phyloP scores from a whole-genome alignment of 2,113 vertebrate species.

The Nestor notabilis region DNA sequence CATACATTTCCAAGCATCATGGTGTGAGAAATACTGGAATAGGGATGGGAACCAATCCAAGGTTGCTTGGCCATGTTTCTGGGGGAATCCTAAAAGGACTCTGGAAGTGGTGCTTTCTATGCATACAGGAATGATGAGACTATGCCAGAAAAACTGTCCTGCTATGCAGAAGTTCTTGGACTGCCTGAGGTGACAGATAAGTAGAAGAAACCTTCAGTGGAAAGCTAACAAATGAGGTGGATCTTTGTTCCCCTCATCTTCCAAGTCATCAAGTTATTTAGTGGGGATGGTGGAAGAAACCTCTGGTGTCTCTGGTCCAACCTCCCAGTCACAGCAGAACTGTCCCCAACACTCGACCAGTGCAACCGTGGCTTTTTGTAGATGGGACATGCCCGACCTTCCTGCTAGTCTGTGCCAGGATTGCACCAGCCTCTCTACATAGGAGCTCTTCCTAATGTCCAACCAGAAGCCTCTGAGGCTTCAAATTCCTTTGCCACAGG shows the following conservation, averaged over 20 bases:
- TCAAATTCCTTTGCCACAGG: not conserved
- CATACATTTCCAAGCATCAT: rapidly evolving
- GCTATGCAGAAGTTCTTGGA: not conserved
- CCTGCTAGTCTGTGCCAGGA: not conserved
- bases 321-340: not conserved
- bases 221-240: not conserved
- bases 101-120: not conserved
- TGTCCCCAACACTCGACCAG: not conserved
- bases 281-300: not conserved
- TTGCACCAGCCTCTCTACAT: not conserved
- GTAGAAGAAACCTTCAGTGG: not conserved
- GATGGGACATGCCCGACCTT: not conserved
- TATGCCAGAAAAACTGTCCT: not conserved
- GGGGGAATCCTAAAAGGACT: not conserved
- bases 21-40: rapidly evolving
- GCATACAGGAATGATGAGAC: not conserved
- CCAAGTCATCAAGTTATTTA: not conserved
- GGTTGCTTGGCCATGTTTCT: not conserved
- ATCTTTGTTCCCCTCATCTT: not conserved
- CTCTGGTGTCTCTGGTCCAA: not conserved
- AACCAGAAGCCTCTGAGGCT: not conserved
- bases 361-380: not conserved
- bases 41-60: not conserved
- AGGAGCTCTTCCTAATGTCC: not conserved
- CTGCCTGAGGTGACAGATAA: not conserved